phyloP scores from a whole-genome alignment of 64 coral and sea anemone genomes.

The Platygyra sinensis region DNA sequence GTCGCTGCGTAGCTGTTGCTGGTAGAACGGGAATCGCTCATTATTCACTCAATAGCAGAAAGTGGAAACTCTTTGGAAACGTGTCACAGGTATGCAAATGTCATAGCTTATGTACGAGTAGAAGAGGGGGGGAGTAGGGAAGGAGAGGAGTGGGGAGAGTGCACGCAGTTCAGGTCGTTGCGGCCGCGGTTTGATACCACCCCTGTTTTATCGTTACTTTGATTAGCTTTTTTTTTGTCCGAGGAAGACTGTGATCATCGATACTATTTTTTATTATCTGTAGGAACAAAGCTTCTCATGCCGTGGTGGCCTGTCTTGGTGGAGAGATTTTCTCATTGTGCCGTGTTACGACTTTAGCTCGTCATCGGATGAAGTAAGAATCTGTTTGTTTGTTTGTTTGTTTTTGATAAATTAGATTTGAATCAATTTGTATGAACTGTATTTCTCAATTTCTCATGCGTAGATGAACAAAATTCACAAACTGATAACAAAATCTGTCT shows the following conservation, averaged over 20 bases:
- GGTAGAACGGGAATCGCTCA: constrained; percentile 93
- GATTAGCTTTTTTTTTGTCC: no score
- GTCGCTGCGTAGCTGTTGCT: constrained; percentile 80
- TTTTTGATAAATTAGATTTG: no score
- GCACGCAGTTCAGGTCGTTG: no score
- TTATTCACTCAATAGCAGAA: constrained; percentile 86
- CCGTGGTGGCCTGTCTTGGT: constrained; percentile 93
- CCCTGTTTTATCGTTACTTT: no score
- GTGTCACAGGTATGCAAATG: constrained; percentile 87
- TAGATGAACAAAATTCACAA: no score
- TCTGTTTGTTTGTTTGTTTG: background rate
- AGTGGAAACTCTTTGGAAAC: constrained; percentile 99
- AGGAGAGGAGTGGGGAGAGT: no score
- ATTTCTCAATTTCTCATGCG: background rate
- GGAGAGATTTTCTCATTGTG: constrained; percentile 93
- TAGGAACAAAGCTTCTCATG: constrained; percentile 96
- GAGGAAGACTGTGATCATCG: no score
- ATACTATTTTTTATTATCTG: background rate
- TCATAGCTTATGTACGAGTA: background rate
- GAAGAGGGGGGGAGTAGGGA: no score
- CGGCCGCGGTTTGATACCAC: no score
- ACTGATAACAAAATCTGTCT: no score
- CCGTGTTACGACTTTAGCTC: constrained; percentile 86
- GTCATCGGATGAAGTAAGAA: constrained; percentile 71
- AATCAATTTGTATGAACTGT: background rate